Base-by-base conservation (phyloP, 2,888 invertebrate genomes). In the Taenaris catops region DNA sequence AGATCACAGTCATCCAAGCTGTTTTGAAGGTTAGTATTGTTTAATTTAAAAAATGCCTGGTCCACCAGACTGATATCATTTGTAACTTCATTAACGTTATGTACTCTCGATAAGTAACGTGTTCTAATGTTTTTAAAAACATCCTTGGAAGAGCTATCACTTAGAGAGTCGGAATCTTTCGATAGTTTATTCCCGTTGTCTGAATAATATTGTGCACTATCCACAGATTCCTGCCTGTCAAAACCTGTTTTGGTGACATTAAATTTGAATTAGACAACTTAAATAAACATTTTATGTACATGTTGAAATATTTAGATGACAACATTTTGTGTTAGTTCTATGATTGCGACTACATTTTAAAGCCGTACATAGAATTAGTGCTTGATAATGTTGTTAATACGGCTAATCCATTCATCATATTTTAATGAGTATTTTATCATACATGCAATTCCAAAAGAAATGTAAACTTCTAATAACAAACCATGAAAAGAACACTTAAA, bases 231-330 rank as follows among this genome's bases (percentile, higher is more conserved):
- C 46, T 79, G 70, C 49, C 64, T 71, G 63, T 76, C 68, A 69
- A 74, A 59, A 86, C 84, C 86, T 86, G 84, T 73, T 60, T 72
- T 59, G 66, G 64, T 69, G n/a, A 80, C 68, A 78, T 63, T 49
- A 74, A 74, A 74, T 59, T 48, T 43, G 55, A 46, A 80, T 81
- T 80, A 78, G 72, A 75, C 51, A 67, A 57, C 36, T 54, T 53
- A 42, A 51, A 58, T 59, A 51, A 52, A 63, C 51, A 63, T 58
- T 37, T 35, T 49, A 57, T 63, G 47, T 62, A 62, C 52, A 66
- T 48, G 46, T 46, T 48, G 49, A 53, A n/a, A 46, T 48, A 31
- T 33, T 36, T 14, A 38, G 19, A 41, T 45, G 43, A 25, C 33
- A 37, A 32, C 34, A 41, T 37, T 31, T 35, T 34, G 34, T 49